Percentiles rank a stretch among this genome's conserved stretches.
Conservation (phyloP, 2,113 vertebrate species). For the Uria aalge region DNA sequence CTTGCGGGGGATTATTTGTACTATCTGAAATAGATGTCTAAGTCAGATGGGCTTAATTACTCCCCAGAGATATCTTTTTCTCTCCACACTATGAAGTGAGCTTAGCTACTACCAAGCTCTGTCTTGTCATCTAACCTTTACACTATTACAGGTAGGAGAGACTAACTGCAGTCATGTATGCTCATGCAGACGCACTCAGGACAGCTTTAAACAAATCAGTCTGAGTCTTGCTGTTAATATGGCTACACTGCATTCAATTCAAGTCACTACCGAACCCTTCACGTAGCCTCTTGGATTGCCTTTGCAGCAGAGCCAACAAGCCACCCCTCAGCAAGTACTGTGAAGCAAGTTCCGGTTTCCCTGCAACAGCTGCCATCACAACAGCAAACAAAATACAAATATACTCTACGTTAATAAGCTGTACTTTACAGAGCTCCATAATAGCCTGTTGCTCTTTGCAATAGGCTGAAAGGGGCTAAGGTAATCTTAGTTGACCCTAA, state of each 20-base stretch:
- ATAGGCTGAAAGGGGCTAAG: background rate
- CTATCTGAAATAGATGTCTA: background rate
- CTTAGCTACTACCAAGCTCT: background rate
- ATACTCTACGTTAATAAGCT: background rate
- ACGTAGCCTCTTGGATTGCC: background rate
- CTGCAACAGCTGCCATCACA: background rate
- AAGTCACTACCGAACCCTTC: background rate
- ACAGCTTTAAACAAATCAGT: background rate
- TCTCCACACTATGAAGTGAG: background rate
- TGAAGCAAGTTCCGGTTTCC: background rate
- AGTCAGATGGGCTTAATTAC: background rate
- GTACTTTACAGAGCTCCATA: background rate
- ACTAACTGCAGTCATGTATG: background rate
- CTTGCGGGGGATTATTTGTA: background rate
- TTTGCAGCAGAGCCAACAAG: background rate
- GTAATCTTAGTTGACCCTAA: background rate
- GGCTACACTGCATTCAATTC: background rate
- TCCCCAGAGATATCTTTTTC: background rate
- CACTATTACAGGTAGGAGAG: background rate
- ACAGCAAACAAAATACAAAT: background rate
- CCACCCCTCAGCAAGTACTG: background rate
- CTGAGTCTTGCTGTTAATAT: background rate
- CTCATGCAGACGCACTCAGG: background rate
- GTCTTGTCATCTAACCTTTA: background rate
- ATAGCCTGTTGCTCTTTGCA: background rate